Base-by-base conservation (phyloP, 1,140 invertebrate genomes). In the Lepidurus apus region DNA sequence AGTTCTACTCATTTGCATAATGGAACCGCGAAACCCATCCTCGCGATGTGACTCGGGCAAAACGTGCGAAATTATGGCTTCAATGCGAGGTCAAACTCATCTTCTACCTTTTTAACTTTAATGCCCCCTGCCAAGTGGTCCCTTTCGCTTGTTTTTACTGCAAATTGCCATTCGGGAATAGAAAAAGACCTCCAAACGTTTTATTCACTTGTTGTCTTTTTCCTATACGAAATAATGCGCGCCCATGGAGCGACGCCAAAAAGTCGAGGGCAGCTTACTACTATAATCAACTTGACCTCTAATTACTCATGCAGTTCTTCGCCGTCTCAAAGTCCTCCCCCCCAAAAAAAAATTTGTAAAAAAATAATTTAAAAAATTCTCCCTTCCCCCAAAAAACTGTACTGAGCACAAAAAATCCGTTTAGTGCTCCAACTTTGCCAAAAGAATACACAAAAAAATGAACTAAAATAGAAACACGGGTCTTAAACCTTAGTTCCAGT, bases 21-120 rank as follows among this genome's bases (percentile, higher is more conserved):
- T 13, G 21, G 17, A 65, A 65, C 53, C 4, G 21, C 53, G 13
- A 65, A 34, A 17, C 53, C 53, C 53, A 65, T 65, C 53, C 21
- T 65, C 5, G 53, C 53, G 21, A 9, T n/a, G 53, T 7, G 53
- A 65, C 53, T 9, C 21, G 53, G 21, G 53, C 53, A 65, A 65
- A 65, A 65, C 53, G 53, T 65, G 53, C 53, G 53, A 65, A 65
- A 65, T 65, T n/a, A 65, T 17, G 7, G 53, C 53, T 65, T 9
- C 21, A 65, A n/a, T 65, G 53, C 53, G 53, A 65, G 53, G 53
- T 65, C 53, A 65, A 65, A 65, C 53, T 65, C n/a, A 65, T 65
- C 53, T 65, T 65, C 17, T 21, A n/a, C 45, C 45, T 47, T 47
- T 47, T 47, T 47, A 65, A 65, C 53, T 65, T 65, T 65, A 65